Evolutionary conservation across 2,888 invertebrate species (phyloP).

Genomic region (Gordius sp.): DNA sequence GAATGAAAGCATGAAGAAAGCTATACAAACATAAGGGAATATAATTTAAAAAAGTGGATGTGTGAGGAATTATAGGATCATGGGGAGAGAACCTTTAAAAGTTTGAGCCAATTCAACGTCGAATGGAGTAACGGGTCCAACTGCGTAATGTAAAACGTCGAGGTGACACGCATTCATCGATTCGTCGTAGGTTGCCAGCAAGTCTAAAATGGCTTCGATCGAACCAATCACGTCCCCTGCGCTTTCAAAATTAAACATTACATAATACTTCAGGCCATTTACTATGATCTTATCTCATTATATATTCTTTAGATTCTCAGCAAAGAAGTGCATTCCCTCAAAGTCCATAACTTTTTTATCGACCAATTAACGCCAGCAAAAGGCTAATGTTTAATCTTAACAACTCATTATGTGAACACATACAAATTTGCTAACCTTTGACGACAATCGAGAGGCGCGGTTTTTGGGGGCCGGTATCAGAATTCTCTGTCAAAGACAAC

Average conservation of each 20-base stretch:
- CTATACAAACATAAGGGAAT: no score
- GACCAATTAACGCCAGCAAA: no score
- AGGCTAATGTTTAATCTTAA: no score
- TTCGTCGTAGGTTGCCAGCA: slow-evolving; percentile 47
- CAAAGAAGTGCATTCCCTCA: no score
- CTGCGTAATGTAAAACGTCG: slow-evolving; percentile 60
- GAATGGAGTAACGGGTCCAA: slow-evolving; percentile 53
- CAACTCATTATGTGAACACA: no score
- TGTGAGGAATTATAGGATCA: background rate
- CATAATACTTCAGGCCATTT: no score
- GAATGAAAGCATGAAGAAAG: no score
- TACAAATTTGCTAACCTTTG: no score
- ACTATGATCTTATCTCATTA: no score
- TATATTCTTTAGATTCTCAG: no score
- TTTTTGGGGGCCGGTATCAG: slow-evolving; percentile 18
- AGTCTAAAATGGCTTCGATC: slow-evolving; percentile 70
- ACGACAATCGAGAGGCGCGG: slow-evolving; percentile 22
- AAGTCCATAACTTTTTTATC: no score
- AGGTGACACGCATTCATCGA: slow-evolving; percentile 38
- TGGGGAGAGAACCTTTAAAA: slow-evolving; percentile 36
- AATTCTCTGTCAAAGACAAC: background rate
- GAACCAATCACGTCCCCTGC: slow-evolving; percentile 85
- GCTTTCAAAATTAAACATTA: no score
- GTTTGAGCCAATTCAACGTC: slow-evolving; percentile 54
- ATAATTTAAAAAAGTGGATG: slow-evolving; percentile 16